A percentile compares a stretch with the other conserved stretches of the same genome.
Evolutionary conservation across 2,888 invertebrate genomes (phyloP).

Genomic region (Fragum whitleyi): DNA sequence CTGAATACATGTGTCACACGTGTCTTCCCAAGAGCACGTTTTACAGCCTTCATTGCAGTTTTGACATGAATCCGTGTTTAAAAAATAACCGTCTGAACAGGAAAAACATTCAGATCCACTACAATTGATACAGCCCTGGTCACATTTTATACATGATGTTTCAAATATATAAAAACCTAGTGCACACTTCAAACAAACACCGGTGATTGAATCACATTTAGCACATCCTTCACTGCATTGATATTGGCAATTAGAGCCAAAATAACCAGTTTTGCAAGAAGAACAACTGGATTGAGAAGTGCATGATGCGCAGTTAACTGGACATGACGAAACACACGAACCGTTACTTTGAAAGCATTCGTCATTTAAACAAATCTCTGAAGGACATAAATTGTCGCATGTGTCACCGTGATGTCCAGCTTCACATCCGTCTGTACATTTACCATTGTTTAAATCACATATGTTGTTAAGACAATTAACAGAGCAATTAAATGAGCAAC

Average conservation of each 20-base stretch:
- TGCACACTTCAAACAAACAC: too few species aligned
- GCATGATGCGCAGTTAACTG: neutral
- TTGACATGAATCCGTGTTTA: neutral
- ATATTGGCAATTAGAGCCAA: neutral
- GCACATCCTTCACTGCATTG: neutral
- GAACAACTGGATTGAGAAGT: neutral
- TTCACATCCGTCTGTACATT: neutral
- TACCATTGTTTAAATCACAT: neutral
- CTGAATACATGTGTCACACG: neutral
- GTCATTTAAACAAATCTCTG: neutral
- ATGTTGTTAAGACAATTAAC: neutral
- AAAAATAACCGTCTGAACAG: too few species aligned
- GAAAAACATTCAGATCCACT: too few species aligned
- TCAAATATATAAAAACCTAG: too few species aligned
- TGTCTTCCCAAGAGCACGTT: neutral
- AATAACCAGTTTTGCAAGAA: neutral
- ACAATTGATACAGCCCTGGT: too few species aligned
- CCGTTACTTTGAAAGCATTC: slow-evolving; percentile 12
- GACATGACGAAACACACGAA: neutral
- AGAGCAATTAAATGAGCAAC: neutral
- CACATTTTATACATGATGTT: too few species aligned
- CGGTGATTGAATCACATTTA: too few species aligned
- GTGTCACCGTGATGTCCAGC: neutral
- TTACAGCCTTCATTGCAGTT: neutral
- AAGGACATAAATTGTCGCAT: neutral